Percentiles rank a stretch among this genome's conserved stretches.
phyloP scores from a whole-genome alignment of 2,797 vertebrate genomes.

The Valencia hispanica region DNA sequence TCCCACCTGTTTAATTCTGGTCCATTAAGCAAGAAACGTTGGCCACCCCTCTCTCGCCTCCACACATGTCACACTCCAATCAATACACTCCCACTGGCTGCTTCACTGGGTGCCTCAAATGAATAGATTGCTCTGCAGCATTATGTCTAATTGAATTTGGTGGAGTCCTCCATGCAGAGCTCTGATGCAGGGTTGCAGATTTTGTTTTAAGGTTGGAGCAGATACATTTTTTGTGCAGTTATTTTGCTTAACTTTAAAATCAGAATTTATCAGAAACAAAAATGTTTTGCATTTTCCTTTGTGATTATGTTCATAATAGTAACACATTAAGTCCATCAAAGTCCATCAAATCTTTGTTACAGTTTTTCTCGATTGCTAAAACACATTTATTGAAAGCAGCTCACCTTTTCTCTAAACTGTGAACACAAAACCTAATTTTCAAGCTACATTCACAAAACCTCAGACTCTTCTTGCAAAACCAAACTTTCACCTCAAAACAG shows the following conservation, averaged over 20 bases:
- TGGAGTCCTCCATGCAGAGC: conserved; percentile 52
- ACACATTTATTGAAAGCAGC: too few species aligned
- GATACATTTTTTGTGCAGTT: neutral
- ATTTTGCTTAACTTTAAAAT: neutral
- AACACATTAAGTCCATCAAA: neutral
- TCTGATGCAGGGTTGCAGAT: conserved; percentile 36
- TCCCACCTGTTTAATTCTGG: conserved; percentile 93
- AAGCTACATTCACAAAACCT: too few species aligned
- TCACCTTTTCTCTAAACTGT: too few species aligned
- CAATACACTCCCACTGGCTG: conserved; percentile 89
- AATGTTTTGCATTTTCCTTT: neutral
- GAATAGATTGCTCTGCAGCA: conserved; percentile 87
- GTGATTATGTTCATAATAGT: neutral
- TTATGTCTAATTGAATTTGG: conserved; percentile 90
- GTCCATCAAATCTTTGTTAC: too few species aligned
- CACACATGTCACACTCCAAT: conserved; percentile 91
- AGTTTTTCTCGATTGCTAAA: too few species aligned
- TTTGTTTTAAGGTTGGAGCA: conserved; percentile 34
- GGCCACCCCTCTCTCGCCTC: conserved; percentile 86
- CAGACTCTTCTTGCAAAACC: too few species aligned
- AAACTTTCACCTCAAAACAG: too few species aligned
- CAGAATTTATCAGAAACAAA: neutral
- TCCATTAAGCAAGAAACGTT: conserved; percentile 91
- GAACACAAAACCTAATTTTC: too few species aligned
- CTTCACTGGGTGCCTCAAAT: conserved; percentile 84